Evolutionary conservation across 2,888 invertebrate species (phyloP), one percentile per base, ranked within the genome.

Genomic region (Chalcis sispes): DNA sequence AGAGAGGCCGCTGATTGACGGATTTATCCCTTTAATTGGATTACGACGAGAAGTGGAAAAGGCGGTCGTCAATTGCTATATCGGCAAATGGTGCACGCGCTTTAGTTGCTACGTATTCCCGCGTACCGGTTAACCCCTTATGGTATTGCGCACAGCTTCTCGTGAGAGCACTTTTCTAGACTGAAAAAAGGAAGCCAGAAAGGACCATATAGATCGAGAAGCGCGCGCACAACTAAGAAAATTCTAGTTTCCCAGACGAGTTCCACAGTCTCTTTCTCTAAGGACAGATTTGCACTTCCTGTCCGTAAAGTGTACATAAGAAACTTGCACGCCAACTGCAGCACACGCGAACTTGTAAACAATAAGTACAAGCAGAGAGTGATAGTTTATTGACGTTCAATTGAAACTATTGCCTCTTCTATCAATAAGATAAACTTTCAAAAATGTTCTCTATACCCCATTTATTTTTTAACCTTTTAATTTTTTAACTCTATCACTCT

Each of bases 81-180:
- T 54, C 32, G 59, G 48, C 61, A 61, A 23, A 40, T 42, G 59
- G 13, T n/a, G n/a, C n/a, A n/a, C n/a, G n/a, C n/a, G n/a, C n/a
- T n/a, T n/a, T n/a, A n/a, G n/a, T n/a, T 56, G 69, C 52, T 25
- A 36, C 56, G n/a, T n/a, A 62, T 69, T 72, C 42, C 20, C 52
- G 50, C 56, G 59, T 70, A 75, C 73, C 71, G 77, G 74, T 79
- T 79, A 62, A 46, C 75, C 67, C 61, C 52, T 59, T 61, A 72
- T 72, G 69, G 77, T 42, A n/a, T n/a, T 18, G 36, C 54, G 27
- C 29, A 20, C 18, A 40, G 50, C 23, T 18, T 20, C 36, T 36
- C 36, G 32, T 8, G 42, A 59, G 32, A 18, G 20, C 40, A 13
- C 54, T 36, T 36, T 48, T 66, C 61, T 67, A 58, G 71, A 50